Evolutionary conservation across 2,797 vertebrate species (phyloP).

Genomic region (Catharus ustulatus): DNA sequence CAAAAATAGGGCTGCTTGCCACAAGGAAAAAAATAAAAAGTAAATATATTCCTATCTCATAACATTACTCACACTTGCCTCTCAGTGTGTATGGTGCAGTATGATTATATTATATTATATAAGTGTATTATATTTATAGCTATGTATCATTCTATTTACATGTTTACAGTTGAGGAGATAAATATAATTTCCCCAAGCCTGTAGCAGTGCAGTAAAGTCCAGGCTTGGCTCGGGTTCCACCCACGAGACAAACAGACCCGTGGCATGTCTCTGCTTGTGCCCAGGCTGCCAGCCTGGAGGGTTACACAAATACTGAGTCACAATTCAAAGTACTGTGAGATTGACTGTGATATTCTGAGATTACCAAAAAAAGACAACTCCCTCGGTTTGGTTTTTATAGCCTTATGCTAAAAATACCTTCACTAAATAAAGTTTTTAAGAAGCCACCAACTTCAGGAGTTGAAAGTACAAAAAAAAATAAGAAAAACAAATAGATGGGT

Average conservation of each 20-base stretch:
- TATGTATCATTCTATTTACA: neutral
- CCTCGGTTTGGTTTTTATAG: neutral
- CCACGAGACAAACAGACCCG: neutral
- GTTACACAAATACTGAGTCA: conserved; percentile 18
- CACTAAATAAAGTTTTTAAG: neutral
- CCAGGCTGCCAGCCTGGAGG: neutral
- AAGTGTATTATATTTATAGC: too few species aligned
- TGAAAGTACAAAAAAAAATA: neutral
- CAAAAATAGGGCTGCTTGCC: neutral
- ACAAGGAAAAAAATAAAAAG: neutral
- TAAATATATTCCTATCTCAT: neutral
- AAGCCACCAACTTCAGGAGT: neutral
- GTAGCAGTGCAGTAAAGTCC: neutral
- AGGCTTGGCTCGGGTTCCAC: neutral
- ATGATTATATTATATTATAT: neutral
- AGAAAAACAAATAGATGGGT: neutral
- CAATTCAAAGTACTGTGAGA: neutral
- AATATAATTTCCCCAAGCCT: neutral
- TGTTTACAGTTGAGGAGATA: neutral
- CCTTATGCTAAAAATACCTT: conserved; percentile 28
- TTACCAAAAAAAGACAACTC: conserved; percentile 54
- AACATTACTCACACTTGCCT: neutral
- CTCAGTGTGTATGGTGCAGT: neutral
- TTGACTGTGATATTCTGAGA: neutral
- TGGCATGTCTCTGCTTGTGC: conserved; percentile 38